A percentile compares a stretch with the other conserved stretches of the same genome.
phyloP scores from a whole-genome alignment of 1,140 invertebrate species.

The Rhopalosiphum padi region DNA sequence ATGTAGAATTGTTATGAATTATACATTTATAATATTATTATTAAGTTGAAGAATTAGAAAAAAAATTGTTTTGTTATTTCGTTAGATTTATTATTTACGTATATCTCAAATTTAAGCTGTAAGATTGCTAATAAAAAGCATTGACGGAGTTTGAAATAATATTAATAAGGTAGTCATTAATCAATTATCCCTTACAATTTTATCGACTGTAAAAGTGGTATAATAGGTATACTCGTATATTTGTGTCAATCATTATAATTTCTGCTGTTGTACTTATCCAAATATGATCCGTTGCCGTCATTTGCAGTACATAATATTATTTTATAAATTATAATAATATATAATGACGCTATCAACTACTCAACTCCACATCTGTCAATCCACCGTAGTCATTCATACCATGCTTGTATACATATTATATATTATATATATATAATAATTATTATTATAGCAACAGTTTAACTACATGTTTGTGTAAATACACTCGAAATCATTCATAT shows the following conservation, averaged over 20 bases:
- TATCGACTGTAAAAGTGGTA: background rate
- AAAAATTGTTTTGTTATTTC: too few species aligned
- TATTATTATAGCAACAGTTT: background rate
- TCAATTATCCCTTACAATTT: background rate
- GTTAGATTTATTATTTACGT: too few species aligned
- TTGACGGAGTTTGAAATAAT: background rate
- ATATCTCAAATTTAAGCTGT: too few species aligned
- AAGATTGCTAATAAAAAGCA: too few species aligned
- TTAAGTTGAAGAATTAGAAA: too few species aligned
- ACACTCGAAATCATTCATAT: background rate
- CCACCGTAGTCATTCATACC: background rate
- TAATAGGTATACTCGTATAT: background rate
- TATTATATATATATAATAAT: background rate
- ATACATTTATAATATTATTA: too few species aligned
- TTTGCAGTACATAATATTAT: background rate
- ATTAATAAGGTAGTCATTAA: background rate
- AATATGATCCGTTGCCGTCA: background rate
- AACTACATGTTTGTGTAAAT: background rate
- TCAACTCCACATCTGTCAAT: background rate
- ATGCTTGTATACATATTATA: background rate
- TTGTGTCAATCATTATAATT: background rate
- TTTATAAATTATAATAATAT: background rate
- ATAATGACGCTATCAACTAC: background rate
- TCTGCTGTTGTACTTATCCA: background rate
- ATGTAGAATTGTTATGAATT: background rate